A percentile compares a stretch with the other conserved stretches of the same genome.
phyloP scores from a whole-genome alignment of 2,888 invertebrate genomes.

The Galerucella calmariensis region DNA sequence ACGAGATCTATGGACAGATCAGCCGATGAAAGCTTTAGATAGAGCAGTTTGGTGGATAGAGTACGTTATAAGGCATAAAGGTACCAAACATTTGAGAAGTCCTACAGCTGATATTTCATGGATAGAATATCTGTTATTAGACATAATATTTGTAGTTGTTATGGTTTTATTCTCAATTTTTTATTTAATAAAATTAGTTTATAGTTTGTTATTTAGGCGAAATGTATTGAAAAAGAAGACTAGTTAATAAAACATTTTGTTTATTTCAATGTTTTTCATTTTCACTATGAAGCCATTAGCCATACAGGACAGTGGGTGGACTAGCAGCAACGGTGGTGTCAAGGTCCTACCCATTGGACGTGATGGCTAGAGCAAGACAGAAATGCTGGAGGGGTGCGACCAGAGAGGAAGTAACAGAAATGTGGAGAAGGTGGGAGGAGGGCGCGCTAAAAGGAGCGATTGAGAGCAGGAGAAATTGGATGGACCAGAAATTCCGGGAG shows the following conservation, averaged over 20 bases:
- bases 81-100: slow-evolving; percentile 65
- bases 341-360: no score
- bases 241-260: neutral
- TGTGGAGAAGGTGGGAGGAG: no score
- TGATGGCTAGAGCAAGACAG: no score
- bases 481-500: no score
- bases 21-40: slow-evolving; percentile 51
- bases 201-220: neutral
- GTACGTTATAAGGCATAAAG: slow-evolving; percentile 56
- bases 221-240: neutral
- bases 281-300: no score
- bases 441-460: no score
- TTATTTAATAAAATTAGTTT: neutral
- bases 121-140: slow-evolving; percentile 64
- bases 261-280: neutral
- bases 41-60: slow-evolving; percentile 56
- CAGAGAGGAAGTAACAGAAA: no score
- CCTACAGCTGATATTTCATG: slow-evolving; percentile 63
- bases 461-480: no score
- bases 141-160: slow-evolving; percentile 52
- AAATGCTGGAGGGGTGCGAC: no score
- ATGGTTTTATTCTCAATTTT: neutral
- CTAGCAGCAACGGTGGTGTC: no score
- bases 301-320: no score
- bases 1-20: slow-evolving; percentile 43